Evolutionary conservation across 2,888 invertebrate species (phyloP).

Genomic region (Nebria brevicollis): DNA sequence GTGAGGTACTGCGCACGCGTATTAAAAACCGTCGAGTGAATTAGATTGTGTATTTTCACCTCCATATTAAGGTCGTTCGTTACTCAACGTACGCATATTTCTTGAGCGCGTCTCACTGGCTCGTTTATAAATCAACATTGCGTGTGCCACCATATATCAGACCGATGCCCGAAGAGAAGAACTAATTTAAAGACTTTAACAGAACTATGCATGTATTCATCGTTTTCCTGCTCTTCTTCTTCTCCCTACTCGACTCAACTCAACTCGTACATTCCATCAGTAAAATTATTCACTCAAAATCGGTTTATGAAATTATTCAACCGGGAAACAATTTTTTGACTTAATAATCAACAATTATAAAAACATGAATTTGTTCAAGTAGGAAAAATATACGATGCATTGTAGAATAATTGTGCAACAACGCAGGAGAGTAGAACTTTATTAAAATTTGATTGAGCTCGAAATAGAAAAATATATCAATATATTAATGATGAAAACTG

Average conservation of each 20-base stretch:
- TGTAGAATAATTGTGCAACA: background rate
- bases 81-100: conserved; percentile 47
- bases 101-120: conserved; percentile 38
- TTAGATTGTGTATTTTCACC: conserved; percentile 48
- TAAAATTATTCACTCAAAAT: background rate
- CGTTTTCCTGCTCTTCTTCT: background rate
- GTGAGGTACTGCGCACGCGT: conserved; percentile 29
- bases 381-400: background rate
- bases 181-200: conserved; percentile 44
- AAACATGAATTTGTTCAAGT: no score
- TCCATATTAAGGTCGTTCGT: conserved; percentile 47
- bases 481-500: no score
- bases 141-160: conserved; percentile 45
- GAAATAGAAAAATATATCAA: no score
- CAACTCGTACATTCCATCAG: background rate
- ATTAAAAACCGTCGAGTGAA: conserved; percentile 30
- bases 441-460: background rate
- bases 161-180: conserved; percentile 38
- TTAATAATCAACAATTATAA: no score
- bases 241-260: background rate
- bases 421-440: background rate
- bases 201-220: conserved; percentile 23
- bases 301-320: background rate
- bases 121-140: conserved; percentile 45
- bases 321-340: no score